Conservation (phyloP, 1,140 invertebrate genomes). For the Drosophila auraria region DNA sequence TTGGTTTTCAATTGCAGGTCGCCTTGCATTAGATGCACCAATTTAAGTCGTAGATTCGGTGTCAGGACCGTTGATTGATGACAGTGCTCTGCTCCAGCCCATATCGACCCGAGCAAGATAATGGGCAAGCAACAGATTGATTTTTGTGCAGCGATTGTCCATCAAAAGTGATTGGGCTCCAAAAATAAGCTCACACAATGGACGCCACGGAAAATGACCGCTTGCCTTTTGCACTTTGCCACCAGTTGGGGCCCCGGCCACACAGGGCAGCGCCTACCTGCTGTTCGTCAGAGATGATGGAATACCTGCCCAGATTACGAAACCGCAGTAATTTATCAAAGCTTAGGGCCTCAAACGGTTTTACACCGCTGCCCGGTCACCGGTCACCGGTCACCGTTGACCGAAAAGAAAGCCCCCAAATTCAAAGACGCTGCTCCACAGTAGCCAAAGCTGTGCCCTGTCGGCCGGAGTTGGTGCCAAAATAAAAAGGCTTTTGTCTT, state of each 20-base stretch:
- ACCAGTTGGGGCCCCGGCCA: conserved; percentile 31
- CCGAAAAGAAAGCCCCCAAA: conserved; percentile 64
- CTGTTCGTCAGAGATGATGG: conserved; percentile 79
- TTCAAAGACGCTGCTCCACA: conserved; percentile 41
- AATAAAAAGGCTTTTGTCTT: conserved; percentile 67
- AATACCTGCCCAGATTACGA: conserved; percentile 67
- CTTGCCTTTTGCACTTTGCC: conserved; percentile 60
- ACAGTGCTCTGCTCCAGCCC: conserved; percentile 34
- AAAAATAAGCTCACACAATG: conserved; percentile 19
- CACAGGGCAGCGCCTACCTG: conserved; percentile 54
- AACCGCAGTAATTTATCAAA: conserved; percentile 76
- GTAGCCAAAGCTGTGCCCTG: conserved; percentile 66
- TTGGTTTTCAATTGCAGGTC: conserved; percentile 61
- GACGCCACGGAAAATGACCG: conserved; percentile 28
- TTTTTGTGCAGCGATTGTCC: conserved; percentile 53
- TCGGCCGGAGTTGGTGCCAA: conserved; percentile 36
- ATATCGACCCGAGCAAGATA: conserved; percentile 13
- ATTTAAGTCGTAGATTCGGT: conserved; percentile 66
- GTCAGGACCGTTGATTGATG: conserved; percentile 73
- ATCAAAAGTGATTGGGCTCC: conserved; percentile 59
- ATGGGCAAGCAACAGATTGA: conserved; percentile 51
- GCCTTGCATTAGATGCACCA: conserved; percentile 68
- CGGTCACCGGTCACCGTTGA: conserved; percentile 7
- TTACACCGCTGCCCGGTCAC: conserved; percentile 21
- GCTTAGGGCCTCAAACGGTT: conserved; percentile 39